Percentiles rank a stretch among this genome's conserved stretches.
Conservation (phyloP, 2,888 invertebrate species). For the Zaprionus obscuricornis region DNA sequence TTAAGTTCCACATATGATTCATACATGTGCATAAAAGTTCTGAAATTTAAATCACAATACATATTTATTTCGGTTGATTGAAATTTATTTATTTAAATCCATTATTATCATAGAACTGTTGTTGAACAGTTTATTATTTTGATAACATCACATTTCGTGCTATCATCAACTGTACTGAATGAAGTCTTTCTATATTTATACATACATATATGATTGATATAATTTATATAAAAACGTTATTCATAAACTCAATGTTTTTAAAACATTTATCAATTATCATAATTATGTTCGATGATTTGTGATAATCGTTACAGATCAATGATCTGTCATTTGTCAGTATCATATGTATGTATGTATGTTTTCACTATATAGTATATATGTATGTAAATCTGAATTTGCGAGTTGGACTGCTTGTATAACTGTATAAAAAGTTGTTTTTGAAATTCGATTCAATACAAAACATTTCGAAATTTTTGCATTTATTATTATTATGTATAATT, state of each 20-base stretch:
- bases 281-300: slow-evolving; percentile 7
- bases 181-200: slow-evolving; percentile 16
- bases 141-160: slow-evolving; percentile 55
- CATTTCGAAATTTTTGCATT: slow-evolving; percentile 22
- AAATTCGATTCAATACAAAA: slow-evolving; percentile 39
- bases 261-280: slow-evolving; percentile 47
- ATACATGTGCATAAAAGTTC: too few species aligned
- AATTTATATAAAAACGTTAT: slow-evolving; percentile 45
- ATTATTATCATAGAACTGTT: slow-evolving; percentile 61
- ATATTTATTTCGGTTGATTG: slow-evolving; percentile 34
- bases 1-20: too few species aligned
- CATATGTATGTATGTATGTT: slow-evolving; percentile 2
- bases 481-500: slow-evolving; percentile 19
- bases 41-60: too few species aligned
- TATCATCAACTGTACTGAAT: slow-evolving; percentile 39
- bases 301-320: neutral
- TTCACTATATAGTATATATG: slow-evolving; percentile 3
- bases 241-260: slow-evolving; percentile 45
- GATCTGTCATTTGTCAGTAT: too few species aligned
- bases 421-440: slow-evolving; percentile 56
- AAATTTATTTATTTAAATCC: slow-evolving; percentile 64
- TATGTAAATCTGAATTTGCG: slow-evolving; percentile 35
- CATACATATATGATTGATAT: slow-evolving; percentile 19
- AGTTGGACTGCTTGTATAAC: slow-evolving; percentile 67
- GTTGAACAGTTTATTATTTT: slow-evolving; percentile 29